Evolutionary conservation across 2,113 vertebrate species (phyloP).

Genomic region (Calyptomena viridis): DNA sequence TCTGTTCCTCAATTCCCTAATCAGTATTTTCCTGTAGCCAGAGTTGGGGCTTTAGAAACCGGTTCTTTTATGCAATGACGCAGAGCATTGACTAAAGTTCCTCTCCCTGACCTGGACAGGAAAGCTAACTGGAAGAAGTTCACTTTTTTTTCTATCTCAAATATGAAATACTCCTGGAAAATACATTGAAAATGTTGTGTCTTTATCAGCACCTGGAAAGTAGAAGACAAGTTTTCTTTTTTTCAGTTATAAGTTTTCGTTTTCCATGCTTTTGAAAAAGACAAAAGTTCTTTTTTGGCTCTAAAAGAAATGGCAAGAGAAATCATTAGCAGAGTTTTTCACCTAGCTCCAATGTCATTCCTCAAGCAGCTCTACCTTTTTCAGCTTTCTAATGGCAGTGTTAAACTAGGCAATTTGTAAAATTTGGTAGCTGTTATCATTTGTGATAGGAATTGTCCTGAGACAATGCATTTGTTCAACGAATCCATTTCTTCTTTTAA

Average conservation of each 20-base stretch:
- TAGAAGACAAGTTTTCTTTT: neutral
- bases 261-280: neutral
- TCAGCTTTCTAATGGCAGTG: neutral
- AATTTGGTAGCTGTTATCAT: neutral
- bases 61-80: neutral
- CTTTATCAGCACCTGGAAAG: neutral
- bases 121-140: neutral
- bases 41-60: neutral
- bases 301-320: neutral
- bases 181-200: neutral
- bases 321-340: conserved; percentile 7
- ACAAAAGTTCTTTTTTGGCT: neutral
- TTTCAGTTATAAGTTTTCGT: neutral
- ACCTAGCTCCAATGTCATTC: neutral
- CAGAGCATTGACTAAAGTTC: neutral
- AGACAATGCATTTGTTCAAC: neutral
- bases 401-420: neutral
- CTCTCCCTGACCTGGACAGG: neutral
- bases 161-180: neutral
- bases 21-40: neutral
- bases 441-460: neutral
- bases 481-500: neutral
- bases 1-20: neutral
- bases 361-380: neutral
- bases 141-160: neutral